A percentile compares a stretch with the other conserved stretches of the same genome.
Conservation (phyloP, 2,888 invertebrate species). For the Octodonta nipae region DNA sequence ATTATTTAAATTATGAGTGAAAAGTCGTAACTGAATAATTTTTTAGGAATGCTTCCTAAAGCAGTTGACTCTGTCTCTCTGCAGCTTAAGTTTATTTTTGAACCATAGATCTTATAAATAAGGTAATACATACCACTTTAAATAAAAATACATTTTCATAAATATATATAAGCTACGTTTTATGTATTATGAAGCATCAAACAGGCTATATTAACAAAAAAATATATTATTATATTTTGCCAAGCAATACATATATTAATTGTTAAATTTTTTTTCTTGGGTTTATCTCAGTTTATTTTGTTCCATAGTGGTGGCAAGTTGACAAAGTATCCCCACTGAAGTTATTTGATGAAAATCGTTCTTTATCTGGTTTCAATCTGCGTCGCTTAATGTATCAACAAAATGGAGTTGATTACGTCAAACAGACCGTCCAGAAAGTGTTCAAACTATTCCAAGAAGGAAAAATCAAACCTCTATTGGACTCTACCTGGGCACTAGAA, state of each 20-base stretch:
- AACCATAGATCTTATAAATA: too few relatives aligned
- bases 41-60: too few relatives aligned
- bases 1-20: too few relatives aligned
- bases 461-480: slow-evolving; percentile 68
- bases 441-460: slow-evolving; percentile 63
- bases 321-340: slow-evolving; percentile 82
- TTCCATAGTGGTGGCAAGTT: slow-evolving; percentile 76
- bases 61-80: too few relatives aligned
- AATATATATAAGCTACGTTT: too few relatives aligned
- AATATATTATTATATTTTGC: not conserved
- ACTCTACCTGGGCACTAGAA: slow-evolving; percentile 78
- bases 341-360: slow-evolving; percentile 79
- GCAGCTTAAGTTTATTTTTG: too few relatives aligned
- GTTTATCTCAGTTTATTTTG: slow-evolving; percentile 25
- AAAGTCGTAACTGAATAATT: too few relatives aligned
- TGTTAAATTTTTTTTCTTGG: slow-evolving; percentile 37
- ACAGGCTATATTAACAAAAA: too few relatives aligned
- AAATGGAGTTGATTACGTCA: slow-evolving; percentile 56
- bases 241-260: not conserved
- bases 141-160: too few relatives aligned
- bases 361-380: slow-evolving; percentile 68
- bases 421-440: slow-evolving; percentile 56
- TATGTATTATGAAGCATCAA: too few relatives aligned
- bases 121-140: too few relatives aligned
- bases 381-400: slow-evolving; percentile 72